These are phyloP conservation scores for Mimumesa dahlbomi DNA, from an alignment of 2,888 invertebrate species.

Conservation along the genomic window DNA sequence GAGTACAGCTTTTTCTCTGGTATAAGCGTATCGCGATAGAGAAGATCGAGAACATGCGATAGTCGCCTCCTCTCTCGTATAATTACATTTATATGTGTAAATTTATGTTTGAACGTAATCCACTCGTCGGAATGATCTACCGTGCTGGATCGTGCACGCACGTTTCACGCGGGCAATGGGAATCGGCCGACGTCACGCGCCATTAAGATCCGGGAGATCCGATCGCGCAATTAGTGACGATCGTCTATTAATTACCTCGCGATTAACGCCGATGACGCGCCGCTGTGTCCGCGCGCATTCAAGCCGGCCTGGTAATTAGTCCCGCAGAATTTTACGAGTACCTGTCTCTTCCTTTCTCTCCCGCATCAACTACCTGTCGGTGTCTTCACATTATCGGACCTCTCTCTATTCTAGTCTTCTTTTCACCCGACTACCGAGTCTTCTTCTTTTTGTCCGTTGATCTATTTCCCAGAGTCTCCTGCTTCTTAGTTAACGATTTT, in stretches of 20 bases:
- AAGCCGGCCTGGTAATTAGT: constrained; percentile 62
- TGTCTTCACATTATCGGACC: too few species aligned
- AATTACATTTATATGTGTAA: constrained; percentile 2
- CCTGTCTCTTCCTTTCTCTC: constrained; percentile 1
- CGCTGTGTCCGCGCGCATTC: constrained; percentile 51
- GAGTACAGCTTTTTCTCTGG: too few species aligned
- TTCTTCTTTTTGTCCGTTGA: too few species aligned
- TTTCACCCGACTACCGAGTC: too few species aligned
- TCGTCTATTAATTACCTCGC: constrained; percentile 66
- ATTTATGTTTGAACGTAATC: constrained; percentile 1
- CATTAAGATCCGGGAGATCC: constrained; percentile 59
- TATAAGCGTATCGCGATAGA: too few species aligned
- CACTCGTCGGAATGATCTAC: background rate
- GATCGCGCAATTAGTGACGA: constrained; percentile 66
- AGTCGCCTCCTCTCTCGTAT: background rate
- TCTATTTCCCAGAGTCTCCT: too few species aligned
- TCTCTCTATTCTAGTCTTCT: too few species aligned
- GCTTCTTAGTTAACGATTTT: too few species aligned
- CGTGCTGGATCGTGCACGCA: background rate
- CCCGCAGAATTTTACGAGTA: constrained; percentile 67
- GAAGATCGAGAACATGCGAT: constrained; percentile 1
- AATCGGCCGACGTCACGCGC: constrained; percentile 55
- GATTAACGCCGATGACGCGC: constrained; percentile 63
- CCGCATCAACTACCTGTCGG: background rate
- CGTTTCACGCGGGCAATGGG: constrained; percentile 13